Percentiles rank a stretch among this genome's conserved stretches.
phyloP scores from a whole-genome alignment of 2,113 vertebrate genomes.

The Psettodes erumei region DNA sequence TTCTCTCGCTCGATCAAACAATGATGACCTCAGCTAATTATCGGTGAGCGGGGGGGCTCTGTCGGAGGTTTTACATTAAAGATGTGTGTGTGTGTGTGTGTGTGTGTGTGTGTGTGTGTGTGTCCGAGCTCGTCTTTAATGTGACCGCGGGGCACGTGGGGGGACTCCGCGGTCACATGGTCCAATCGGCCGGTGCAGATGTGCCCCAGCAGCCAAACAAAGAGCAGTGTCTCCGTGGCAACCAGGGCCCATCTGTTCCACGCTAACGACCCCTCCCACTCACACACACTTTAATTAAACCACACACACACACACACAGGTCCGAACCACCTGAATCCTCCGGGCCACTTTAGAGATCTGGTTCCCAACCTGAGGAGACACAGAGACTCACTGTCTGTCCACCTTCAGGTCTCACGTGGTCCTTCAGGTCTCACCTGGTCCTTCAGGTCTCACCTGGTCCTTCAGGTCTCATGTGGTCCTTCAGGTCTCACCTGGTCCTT shows the following conservation, averaged over 20 bases:
- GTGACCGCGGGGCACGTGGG: slow-evolving; percentile 47
- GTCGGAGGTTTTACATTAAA: slow-evolving; percentile 76
- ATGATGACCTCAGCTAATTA: slow-evolving; percentile 80
- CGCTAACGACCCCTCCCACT: slow-evolving; percentile 78
- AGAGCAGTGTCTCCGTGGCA: slow-evolving; percentile 60
- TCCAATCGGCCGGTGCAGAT: too few species aligned
- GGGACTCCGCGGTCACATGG: too few species aligned
- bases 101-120: too few species aligned
- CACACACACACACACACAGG: slow-evolving; percentile 24
- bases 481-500: too few species aligned
- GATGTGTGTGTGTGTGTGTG: too few species aligned
- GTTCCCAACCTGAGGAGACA: not conserved
- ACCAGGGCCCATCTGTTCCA: slow-evolving; percentile 77
- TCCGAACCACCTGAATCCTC: slow-evolving; percentile 35
- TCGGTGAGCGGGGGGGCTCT: slow-evolving; percentile 67
- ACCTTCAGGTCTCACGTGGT: too few species aligned
- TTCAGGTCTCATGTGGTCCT: too few species aligned
- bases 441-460: too few species aligned
- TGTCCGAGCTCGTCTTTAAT: too few species aligned
- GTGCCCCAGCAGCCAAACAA: slow-evolving; percentile 64
- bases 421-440: too few species aligned
- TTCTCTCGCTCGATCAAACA: slow-evolving; percentile 70
- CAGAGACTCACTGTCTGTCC: too few species aligned
- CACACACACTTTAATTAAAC: slow-evolving; percentile 75
- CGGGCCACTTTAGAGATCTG: not conserved